Conservation (phyloP, 2,797 vertebrate species). For the Taenioides sp. region DNA sequence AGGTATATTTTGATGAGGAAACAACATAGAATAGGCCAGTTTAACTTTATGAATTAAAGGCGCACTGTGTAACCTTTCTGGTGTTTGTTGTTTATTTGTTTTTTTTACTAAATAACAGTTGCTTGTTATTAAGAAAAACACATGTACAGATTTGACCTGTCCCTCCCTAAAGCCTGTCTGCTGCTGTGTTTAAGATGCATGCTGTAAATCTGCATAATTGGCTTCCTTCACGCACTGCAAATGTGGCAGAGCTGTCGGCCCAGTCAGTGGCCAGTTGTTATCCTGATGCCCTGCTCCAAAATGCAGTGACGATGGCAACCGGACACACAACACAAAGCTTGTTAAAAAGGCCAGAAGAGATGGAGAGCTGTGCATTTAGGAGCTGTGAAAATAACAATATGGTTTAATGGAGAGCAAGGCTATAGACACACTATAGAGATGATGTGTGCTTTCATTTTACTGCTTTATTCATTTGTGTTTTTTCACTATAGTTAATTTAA, state of each 20-base stretch:
- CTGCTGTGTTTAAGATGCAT: constrained; percentile 47
- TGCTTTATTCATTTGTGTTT: too few species aligned
- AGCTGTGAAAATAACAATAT: constrained; percentile 39
- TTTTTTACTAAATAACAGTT: too few species aligned
- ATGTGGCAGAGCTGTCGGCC: constrained; percentile 69
- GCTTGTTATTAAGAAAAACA: too few species aligned
- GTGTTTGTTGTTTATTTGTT: too few species aligned
- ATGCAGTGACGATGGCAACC: constrained; percentile 59
- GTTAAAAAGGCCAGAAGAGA: constrained; percentile 66
- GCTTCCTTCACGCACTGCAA: constrained; percentile 63
- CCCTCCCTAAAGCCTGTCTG: constrained; percentile 15
- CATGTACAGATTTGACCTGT: too few species aligned
- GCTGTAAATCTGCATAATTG: constrained; percentile 75
- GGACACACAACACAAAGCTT: constrained; percentile 52
- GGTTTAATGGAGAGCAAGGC: background rate
- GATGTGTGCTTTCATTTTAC: too few species aligned
- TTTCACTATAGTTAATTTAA: too few species aligned
- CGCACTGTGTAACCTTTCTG: too few species aligned
- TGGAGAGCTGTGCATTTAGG: constrained; percentile 45
- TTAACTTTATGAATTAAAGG: too few species aligned
- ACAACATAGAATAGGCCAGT: too few species aligned
- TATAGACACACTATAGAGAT: too few species aligned
- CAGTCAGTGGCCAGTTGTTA: constrained; percentile 73
- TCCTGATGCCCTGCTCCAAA: constrained; percentile 70
- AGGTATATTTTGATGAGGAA: too few species aligned